Evolutionary conservation across 64 coral and sea anemone genomes (phyloP).

Genomic region (Montipora sp.): DNA sequence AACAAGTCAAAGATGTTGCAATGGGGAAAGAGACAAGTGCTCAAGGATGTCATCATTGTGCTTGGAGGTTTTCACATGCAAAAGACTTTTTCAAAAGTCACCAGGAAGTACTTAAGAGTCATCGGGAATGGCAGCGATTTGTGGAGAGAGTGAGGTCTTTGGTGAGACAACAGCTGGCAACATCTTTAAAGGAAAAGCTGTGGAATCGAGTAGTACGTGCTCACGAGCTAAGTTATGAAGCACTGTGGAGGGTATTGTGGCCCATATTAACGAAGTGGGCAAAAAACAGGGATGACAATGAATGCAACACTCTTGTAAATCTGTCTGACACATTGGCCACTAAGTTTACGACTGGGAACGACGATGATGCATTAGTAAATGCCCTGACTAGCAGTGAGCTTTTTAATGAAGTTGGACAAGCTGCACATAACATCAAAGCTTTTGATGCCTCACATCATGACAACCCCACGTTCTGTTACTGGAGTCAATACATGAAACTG

Average conservation of each 20-base stretch:
- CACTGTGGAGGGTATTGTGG: slow-evolving; percentile 78
- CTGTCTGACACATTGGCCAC: slow-evolving; percentile 27
- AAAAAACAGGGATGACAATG: slow-evolving; percentile 33
- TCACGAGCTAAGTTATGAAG: slow-evolving; percentile 78
- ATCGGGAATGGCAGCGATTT: slow-evolving; percentile 64
- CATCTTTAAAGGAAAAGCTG: slow-evolving; percentile 71
- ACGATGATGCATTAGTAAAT: slow-evolving; percentile 7
- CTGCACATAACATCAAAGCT: slow-evolving; percentile 29
- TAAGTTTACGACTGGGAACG: slow-evolving; percentile 12
- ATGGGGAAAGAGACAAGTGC: slow-evolving; percentile 49
- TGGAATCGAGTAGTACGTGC: slow-evolving; percentile 79
- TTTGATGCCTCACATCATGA: slow-evolving; percentile 63
- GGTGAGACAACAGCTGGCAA: slow-evolving; percentile 67
- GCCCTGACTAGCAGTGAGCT: neutral
- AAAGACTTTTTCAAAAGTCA: slow-evolving; percentile 81
- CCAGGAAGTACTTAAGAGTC: slow-evolving; percentile 74
- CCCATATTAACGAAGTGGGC: slow-evolving; percentile 47
- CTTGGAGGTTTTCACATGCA: slow-evolving; percentile 79
- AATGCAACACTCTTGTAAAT: neutral
- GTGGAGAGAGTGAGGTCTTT: slow-evolving; percentile 72
- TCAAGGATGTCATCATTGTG: slow-evolving; percentile 51
- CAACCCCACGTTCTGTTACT: slow-evolving; percentile 68
- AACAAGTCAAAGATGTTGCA: slow-evolving; percentile 76
- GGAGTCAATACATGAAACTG: slow-evolving; percentile 69
- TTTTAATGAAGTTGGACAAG: slow-evolving; percentile 13